Percentiles rank a stretch among this genome's conserved stretches.
phyloP scores from a whole-genome alignment of 2,888 invertebrate species.

The Andrena praecox region DNA sequence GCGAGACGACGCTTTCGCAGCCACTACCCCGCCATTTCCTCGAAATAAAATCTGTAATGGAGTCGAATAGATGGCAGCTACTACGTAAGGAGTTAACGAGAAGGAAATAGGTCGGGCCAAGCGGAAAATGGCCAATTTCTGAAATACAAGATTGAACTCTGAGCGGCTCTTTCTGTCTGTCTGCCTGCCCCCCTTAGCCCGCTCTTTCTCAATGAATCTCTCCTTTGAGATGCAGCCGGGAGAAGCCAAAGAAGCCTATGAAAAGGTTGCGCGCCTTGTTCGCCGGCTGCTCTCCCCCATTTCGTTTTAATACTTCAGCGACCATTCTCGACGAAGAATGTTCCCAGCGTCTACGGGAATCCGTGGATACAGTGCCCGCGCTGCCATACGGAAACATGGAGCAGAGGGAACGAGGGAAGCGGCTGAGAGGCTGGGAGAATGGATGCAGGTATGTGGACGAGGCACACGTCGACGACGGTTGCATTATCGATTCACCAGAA shows the following conservation, averaged over 20 bases:
- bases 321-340: constrained; percentile 55
- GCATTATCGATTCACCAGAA: constrained; percentile 53
- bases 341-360: constrained; percentile 55
- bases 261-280: constrained; percentile 45
- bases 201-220: constrained; percentile 44
- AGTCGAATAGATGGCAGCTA: constrained; percentile 8
- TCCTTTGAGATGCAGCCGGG: constrained; percentile 59
- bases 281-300: background rate
- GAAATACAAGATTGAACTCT: constrained; percentile 48
- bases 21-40: background rate
- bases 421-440: constrained; percentile 36
- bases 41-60: constrained; percentile 25
- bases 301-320: constrained; percentile 60
- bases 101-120: constrained; percentile 32
- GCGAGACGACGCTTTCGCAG: background rate
- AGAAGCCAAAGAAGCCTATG: constrained; percentile 59
- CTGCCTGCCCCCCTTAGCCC: background rate
- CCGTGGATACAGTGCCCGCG: constrained; percentile 37
- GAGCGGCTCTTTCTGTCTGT: background rate
- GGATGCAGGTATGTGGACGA: constrained; percentile 37
- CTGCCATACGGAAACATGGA: constrained; percentile 9
- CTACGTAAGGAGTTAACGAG: constrained; percentile 27
- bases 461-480: constrained; percentile 38
- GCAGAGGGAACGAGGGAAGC: constrained; percentile 20
- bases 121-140: constrained; percentile 59